phyloP scores from a whole-genome alignment of 2,888 invertebrate species.

The Ophonus ardosiacus region DNA sequence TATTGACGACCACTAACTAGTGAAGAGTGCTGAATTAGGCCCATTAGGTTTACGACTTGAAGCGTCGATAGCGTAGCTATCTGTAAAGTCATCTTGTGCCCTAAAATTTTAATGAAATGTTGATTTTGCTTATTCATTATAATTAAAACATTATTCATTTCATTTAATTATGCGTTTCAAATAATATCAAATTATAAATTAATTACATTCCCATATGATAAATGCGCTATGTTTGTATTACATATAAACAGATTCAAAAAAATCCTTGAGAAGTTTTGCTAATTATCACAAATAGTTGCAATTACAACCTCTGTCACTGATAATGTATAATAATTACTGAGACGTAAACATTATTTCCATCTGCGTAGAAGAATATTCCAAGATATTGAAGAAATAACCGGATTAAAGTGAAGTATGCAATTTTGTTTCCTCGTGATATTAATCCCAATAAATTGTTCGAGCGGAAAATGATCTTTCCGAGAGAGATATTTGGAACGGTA shows the following conservation, averaged over 20 bases:
- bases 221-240: not conserved
- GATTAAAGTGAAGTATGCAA: slow-evolving; percentile 41
- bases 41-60: not conserved
- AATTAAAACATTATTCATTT: not conserved
- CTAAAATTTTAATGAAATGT: no score
- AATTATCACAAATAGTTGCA: not conserved
- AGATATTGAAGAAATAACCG: slow-evolving; percentile 25
- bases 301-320: not conserved
- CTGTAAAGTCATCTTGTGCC: no score
- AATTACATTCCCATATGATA: not conserved
- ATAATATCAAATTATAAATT: slow-evolving; percentile 19
- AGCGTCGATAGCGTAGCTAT: not conserved
- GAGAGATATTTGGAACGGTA: slow-evolving; percentile 18
- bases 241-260: not conserved
- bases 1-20: no score
- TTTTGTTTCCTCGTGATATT: slow-evolving; percentile 31
- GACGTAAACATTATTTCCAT: slow-evolving; percentile 16
- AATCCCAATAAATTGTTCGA: slow-evolving; percentile 39
- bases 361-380: not conserved
- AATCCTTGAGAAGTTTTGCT: slow-evolving; percentile 24
- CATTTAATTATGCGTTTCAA: not conserved
- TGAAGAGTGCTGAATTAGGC: no score
- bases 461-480: slow-evolving; percentile 40
- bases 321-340: slow-evolving; percentile 15
- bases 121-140: not conserved